phyloP scores from a whole-genome alignment of 2,888 invertebrate species.

The Rhodophaea formosa region DNA sequence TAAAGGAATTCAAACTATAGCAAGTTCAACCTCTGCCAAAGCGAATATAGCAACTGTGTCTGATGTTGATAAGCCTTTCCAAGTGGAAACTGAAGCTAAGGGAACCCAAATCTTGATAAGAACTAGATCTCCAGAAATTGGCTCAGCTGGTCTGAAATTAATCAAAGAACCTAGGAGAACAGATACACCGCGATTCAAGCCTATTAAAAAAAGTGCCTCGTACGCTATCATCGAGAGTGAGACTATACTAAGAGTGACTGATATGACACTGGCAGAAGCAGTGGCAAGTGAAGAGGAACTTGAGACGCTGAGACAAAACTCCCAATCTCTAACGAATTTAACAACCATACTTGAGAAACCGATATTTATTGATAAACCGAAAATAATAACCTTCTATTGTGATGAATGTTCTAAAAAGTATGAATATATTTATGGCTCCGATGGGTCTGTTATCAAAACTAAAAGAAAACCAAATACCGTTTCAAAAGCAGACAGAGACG shows the following conservation, averaged over 20 bases:
- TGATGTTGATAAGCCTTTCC: conserved; percentile 9
- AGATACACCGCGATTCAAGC: conserved; percentile 37
- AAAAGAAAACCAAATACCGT: background rate
- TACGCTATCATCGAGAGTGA: conserved; percentile 68
- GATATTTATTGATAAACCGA: background rate
- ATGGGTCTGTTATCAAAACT: background rate
- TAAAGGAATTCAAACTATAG: conserved; percentile 19
- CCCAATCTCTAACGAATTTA: background rate
- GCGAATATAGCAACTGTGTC: background rate
- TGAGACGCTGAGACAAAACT: background rate
- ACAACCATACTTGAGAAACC: background rate
- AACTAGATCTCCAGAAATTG: conserved; percentile 28
- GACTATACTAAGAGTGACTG: conserved; percentile 61
- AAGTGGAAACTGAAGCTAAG: conserved; percentile 37
- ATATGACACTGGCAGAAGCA: conserved; percentile 52
- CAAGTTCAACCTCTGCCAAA: conserved; percentile 12
- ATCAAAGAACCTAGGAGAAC: conserved; percentile 45
- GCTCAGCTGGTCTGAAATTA: conserved; percentile 44
- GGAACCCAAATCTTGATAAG: conserved; percentile 46
- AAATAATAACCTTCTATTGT: conserved; percentile 18
- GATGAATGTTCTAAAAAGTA: background rate
- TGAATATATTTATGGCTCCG: background rate
- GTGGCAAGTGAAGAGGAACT: background rate
- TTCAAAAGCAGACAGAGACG: background rate
- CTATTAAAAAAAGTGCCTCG: conserved; percentile 56